phyloP scores from a whole-genome alignment of 2,888 invertebrate species.

The Argynnis bischoffii region DNA sequence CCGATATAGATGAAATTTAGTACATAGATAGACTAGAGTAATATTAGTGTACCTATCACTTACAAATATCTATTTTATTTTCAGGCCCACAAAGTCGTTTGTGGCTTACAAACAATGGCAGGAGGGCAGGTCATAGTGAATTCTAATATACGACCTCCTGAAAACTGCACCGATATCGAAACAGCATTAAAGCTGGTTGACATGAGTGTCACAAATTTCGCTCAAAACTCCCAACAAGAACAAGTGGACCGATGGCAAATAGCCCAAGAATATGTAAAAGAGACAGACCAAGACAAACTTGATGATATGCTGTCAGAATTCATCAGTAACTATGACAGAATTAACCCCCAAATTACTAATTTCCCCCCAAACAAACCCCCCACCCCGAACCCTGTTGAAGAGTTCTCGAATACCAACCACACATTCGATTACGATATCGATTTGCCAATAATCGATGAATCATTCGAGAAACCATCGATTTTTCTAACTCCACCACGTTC shows the following conservation, averaged over 20 bases:
- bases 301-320: constrained; percentile 19
- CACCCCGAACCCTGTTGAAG: constrained; percentile 19
- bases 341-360: constrained; percentile 1
- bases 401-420: constrained; percentile 17
- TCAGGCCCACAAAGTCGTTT: constrained; percentile 52
- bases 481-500: constrained; percentile 67
- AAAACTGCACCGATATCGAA: constrained; percentile 45
- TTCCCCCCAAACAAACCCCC: constrained; percentile 4
- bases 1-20: too few relatives aligned
- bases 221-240: constrained; percentile 52
- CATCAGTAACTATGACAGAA: not conserved
- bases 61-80: not conserved
- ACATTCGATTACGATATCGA: constrained; percentile 24
- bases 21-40: too few relatives aligned
- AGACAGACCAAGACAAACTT: constrained; percentile 43
- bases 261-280: constrained; percentile 53
- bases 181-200: constrained; percentile 50
- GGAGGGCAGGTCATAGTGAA: constrained; percentile 68
- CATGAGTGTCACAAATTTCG: constrained; percentile 50
- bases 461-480: constrained; percentile 36
- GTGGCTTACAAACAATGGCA: constrained; percentile 51
- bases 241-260: constrained; percentile 49
- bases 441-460: constrained; percentile 32
- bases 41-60: too few relatives aligned
- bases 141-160: constrained; percentile 17